Evolutionary conservation across 2,113 vertebrate genomes (phyloP).

Genomic region (Brachyistius frenatus): DNA sequence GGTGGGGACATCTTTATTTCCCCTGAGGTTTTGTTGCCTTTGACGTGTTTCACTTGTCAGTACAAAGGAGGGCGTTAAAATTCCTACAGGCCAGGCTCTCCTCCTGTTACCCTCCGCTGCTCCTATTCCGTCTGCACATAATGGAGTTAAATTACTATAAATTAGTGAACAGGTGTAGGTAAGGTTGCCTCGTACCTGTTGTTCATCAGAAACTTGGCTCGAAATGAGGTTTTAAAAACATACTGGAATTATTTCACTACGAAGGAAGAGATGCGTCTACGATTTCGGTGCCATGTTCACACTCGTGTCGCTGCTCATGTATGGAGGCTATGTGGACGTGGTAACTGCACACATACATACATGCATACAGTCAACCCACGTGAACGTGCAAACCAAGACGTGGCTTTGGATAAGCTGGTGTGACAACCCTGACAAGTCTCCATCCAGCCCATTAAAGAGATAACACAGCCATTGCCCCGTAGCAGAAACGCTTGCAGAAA

Average conservation of each 20-base stretch:
- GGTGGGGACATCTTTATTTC: slow-evolving; percentile 22
- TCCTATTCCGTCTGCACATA: slow-evolving; percentile 65
- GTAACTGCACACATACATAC: not conserved
- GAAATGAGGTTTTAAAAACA: slow-evolving; percentile 12
- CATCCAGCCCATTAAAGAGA: slow-evolving; percentile 72
- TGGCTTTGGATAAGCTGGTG: slow-evolving; percentile 48
- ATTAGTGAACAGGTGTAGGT: slow-evolving; percentile 57
- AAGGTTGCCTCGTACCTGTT: slow-evolving; percentile 18
- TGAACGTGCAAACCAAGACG: slow-evolving; percentile 6
- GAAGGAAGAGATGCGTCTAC: not conserved
- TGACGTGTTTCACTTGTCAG: slow-evolving; percentile 64
- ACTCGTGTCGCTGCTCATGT: not conserved
- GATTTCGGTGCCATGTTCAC: not conserved
- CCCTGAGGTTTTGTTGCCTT: slow-evolving; percentile 54
- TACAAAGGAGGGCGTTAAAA: slow-evolving; percentile 61
- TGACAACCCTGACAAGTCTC: slow-evolving; percentile 71
- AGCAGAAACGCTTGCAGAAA: slow-evolving; percentile 56
- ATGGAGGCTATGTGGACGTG: not conserved
- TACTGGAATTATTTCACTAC: not conserved
- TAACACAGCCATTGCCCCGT: slow-evolving; percentile 49
- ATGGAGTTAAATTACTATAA: slow-evolving; percentile 56
- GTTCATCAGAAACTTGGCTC: slow-evolving; percentile 6
- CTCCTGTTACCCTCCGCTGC: slow-evolving; percentile 58
- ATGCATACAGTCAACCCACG: slow-evolving; percentile 19
- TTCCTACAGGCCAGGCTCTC: slow-evolving; percentile 45